Base-by-base conservation (phyloP, 2,113 vertebrate genomes). In the Ailuropoda melanoleuca region DNA sequence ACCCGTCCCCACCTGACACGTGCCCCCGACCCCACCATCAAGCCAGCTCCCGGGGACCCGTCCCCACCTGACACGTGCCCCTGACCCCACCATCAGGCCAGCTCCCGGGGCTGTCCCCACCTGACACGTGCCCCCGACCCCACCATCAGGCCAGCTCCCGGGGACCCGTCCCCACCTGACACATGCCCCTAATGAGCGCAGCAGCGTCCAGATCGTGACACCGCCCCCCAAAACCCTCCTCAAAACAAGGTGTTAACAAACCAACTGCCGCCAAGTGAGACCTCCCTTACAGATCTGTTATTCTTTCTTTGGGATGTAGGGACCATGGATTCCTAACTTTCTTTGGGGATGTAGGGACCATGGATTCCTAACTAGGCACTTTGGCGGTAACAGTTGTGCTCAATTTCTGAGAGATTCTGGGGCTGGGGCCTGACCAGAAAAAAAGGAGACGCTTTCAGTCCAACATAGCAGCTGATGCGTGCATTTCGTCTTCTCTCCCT, bases 401-500 rank as follows among this genome's bases (percentile, higher is more conserved):
- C 24, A 4, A 1, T 5, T 53, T 64, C 37, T 15, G 19, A 53
- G 26, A 4, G 31, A 11, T 14, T 4, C 7, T 8, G 26, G 55
- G 55, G 31, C 58, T 26, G 12, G 34, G 37, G 37, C 1, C 5
- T 9, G 19, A 9, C 19, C 39, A 19, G 34, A 15, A 81, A 8
- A 7, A 37, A 12, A 62, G 14, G 17, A 26, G 48, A 15, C 0
- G 0, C 31, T 46, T 58, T 18, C 31, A 46, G 53, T 4, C 1
- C 23, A 64, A n/a, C n/a, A 37, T 0, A 1, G 31, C 8, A 19
- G 5, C 4, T 3, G 34, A 14, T 1, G 1, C 0, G 31, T 0
- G 5, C 0, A 6, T 18, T 43, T 26, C 1, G 1, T 18, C 11
- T 26, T 48, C 83, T 77, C 13, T 43, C 64, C 17, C 18, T 17